These are phyloP conservation scores for Micoletzkya japonica DNA, from an alignment of 2,888 invertebrate genomes.

Conservation along the genomic window DNA sequence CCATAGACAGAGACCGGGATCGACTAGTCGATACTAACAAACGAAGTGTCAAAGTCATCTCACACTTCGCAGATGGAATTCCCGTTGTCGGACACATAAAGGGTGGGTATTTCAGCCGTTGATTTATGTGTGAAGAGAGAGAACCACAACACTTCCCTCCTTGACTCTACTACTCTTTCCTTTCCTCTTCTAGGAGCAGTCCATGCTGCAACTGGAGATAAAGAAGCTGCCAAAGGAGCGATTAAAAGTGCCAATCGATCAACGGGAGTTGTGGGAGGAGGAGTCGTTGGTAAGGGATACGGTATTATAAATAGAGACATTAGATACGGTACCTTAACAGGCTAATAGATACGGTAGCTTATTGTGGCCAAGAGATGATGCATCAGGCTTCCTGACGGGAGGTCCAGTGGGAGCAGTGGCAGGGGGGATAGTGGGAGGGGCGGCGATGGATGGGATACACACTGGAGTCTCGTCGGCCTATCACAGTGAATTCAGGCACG, in stretches of 20 bases:
- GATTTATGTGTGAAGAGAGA: too few relatives aligned
- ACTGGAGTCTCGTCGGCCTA: constrained; percentile 22
- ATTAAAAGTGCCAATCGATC: constrained; percentile 29
- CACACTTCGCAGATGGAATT: constrained; percentile 26
- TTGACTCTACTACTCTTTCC: too few relatives aligned
- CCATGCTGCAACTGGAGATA: constrained; percentile 16
- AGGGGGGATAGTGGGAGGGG: constrained; percentile 30
- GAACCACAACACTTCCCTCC: too few relatives aligned
- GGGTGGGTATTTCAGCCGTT: constrained; percentile 6
- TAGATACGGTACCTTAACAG: too few relatives aligned
- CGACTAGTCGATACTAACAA: constrained; percentile 4
- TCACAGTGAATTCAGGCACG: constrained; percentile 18
- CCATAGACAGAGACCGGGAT: constrained; percentile 18
- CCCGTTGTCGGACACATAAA: constrained; percentile 26
- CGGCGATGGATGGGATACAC: constrained; percentile 29
- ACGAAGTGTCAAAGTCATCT: constrained; percentile 21
- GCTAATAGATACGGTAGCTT: background rate
- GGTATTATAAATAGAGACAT: background rate
- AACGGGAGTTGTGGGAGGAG: constrained; percentile 27
- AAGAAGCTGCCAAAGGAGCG: constrained; percentile 14
- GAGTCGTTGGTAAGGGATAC: constrained; percentile 24
- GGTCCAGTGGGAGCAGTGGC: constrained; percentile 28
- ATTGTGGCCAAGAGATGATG: background rate
- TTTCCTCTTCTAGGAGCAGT: constrained; percentile 7
- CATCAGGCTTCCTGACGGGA: constrained; percentile 23